Conservation (phyloP, 2,113 vertebrate species). For the Laticauda colubrina region DNA sequence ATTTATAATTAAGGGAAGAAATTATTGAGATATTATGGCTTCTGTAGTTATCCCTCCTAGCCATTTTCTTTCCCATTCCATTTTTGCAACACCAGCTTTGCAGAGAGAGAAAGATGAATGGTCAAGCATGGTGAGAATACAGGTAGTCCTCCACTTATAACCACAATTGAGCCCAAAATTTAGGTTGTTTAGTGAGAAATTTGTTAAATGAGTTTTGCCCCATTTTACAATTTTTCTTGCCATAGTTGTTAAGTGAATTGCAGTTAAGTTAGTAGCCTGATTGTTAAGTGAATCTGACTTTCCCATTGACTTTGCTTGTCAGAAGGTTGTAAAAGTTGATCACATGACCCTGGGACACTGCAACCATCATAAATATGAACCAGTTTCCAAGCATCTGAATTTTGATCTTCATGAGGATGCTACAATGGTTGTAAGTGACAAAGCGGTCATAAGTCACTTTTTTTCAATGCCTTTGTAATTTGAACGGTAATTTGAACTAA, state of each 20-base stretch:
- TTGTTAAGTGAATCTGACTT: not conserved
- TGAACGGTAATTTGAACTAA: not conserved
- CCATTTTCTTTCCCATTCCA: not conserved
- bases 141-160: not conserved
- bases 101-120: not conserved
- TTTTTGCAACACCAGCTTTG: not conserved
- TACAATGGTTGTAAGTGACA: not conserved
- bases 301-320: not conserved
- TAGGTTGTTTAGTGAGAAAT: not conserved
- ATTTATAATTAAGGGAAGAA: not conserved
- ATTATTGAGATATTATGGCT: not conserved
- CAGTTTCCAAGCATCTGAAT: not conserved
- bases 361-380: not conserved
- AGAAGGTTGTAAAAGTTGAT: not conserved
- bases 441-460: not conserved
- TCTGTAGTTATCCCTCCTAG: not conserved
- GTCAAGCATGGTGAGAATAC: not conserved
- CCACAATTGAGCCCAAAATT: not conserved
- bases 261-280: not conserved
- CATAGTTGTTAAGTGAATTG: not conserved
- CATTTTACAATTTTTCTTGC: no score
- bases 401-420: not conserved
- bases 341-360: not conserved
- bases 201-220: no score
- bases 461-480: not conserved